Conservation (phyloP, 1,140 invertebrate species). For the Aphelenchoides besseyi region DNA sequence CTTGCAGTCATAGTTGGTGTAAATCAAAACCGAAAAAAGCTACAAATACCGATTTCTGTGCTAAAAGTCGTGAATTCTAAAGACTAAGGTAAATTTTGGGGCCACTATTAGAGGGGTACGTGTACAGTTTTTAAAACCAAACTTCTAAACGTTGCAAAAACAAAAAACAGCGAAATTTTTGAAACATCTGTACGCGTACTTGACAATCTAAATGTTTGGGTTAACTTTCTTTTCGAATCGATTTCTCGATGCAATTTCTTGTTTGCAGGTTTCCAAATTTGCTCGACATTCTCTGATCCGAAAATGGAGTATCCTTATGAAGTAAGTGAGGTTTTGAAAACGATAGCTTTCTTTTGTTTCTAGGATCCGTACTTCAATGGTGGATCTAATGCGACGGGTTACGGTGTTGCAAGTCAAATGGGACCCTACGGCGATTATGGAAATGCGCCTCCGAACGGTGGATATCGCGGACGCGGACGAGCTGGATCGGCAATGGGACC, state of each 20-base stretch:
- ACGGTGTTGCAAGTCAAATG: background rate
- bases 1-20: too few species aligned
- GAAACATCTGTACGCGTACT: background rate
- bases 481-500: background rate
- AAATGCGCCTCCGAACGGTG: background rate
- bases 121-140: background rate
- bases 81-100: too few species aligned
- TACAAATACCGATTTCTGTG: too few species aligned
- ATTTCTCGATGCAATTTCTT: too few species aligned
- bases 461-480: background rate
- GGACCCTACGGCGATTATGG: slow-evolving; percentile 13
- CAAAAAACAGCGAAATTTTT: too few species aligned
- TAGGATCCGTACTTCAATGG: background rate
- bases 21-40: too few species aligned
- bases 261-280: background rate
- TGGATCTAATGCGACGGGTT: background rate
- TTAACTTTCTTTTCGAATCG: too few species aligned
- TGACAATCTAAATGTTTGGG: background rate
- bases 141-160: too few species aligned
- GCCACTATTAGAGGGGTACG: too few species aligned
- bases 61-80: too few species aligned
- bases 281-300: background rate
- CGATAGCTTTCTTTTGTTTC: background rate
- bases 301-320: background rate
- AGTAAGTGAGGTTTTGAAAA: background rate